Evolutionary conservation across 1,140 invertebrate genomes (phyloP).

Genomic region (Drosophila gunungcola): DNA sequence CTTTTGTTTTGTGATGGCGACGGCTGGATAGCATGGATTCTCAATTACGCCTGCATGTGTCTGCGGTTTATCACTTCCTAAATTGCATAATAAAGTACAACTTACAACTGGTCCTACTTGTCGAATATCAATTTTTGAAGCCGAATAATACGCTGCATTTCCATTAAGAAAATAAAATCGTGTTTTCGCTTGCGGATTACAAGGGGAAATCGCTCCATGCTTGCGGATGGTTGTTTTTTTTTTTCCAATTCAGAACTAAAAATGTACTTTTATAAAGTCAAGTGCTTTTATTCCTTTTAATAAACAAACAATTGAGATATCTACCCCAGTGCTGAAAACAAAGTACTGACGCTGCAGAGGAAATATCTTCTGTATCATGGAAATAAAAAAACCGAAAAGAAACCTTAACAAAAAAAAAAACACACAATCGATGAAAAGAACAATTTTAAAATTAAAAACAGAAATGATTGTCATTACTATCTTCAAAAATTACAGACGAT

Average conservation of each 20-base stretch:
- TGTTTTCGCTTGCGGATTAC: not conserved
- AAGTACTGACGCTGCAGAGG: not conserved
- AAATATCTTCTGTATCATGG: not conserved
- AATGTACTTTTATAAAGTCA: slow-evolving; percentile 33
- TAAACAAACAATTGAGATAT: slow-evolving; percentile 22
- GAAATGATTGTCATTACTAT: not conserved
- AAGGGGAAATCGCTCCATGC: slow-evolving; percentile 5
- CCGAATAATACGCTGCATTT: slow-evolving; percentile 12
- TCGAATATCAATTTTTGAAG: slow-evolving; percentile 5
- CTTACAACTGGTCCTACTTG: slow-evolving; percentile 10
- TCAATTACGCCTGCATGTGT: slow-evolving; percentile 38
- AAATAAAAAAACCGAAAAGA: not conserved
- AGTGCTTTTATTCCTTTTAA: slow-evolving; percentile 28
- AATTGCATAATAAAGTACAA: slow-evolving; percentile 36
- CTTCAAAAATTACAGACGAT: not conserved
- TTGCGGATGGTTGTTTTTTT: not conserved
- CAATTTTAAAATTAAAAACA: not conserved
- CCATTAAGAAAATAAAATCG: slow-evolving; percentile 22
- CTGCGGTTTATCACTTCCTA: slow-evolving; percentile 42
- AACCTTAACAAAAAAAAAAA: not conserved
- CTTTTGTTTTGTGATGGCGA: not conserved
- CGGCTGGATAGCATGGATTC: slow-evolving; percentile 31
- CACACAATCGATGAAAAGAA: not conserved
- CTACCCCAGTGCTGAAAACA: slow-evolving; percentile 4
- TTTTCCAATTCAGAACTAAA: not conserved